Percentiles rank a stretch among this genome's conserved stretches.
phyloP scores from a whole-genome alignment of 2,797 vertebrate species.

The Poecilia velifera region DNA sequence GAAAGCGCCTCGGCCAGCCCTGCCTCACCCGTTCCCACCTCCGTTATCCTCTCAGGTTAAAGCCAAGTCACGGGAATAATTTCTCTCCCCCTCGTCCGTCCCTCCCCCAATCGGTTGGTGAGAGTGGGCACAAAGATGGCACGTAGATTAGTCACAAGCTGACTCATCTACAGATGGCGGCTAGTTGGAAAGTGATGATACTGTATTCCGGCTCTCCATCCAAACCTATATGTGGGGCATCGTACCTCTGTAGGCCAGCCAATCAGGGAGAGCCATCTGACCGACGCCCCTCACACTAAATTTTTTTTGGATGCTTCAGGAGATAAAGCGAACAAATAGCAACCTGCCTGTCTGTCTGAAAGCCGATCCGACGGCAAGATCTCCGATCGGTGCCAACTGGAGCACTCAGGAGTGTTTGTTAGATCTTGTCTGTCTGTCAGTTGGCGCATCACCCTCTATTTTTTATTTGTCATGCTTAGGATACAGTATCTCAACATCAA shows the following conservation, averaged over 20 bases:
- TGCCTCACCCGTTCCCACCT: not conserved
- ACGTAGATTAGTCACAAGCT: constrained; percentile 74
- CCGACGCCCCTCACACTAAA: constrained; percentile 29
- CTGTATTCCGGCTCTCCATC: constrained; percentile 51
- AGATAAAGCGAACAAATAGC: constrained; percentile 62
- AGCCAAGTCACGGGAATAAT: constrained; percentile 69
- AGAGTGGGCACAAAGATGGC: constrained; percentile 74
- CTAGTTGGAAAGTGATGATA: constrained; percentile 67
- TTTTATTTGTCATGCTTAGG: constrained; percentile 21
- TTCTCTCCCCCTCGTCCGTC: constrained; percentile 46
- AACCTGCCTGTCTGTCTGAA: constrained; percentile 52
- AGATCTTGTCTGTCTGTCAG: constrained; percentile 45
- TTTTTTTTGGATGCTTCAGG: constrained; percentile 47
- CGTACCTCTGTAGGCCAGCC: constrained; percentile 69
- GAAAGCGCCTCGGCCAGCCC: constrained; percentile 25
- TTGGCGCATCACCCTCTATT: constrained; percentile 35
- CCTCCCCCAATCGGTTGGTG: constrained; percentile 47
- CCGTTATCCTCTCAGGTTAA: constrained; percentile 57
- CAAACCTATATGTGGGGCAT: constrained; percentile 71
- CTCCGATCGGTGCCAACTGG: constrained; percentile 52
- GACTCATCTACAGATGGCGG: constrained; percentile 75
- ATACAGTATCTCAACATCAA: constrained; percentile 52
- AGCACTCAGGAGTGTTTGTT: constrained; percentile 37
- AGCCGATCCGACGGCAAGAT: constrained; percentile 54
- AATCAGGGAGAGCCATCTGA: constrained; percentile 33